phyloP scores from a whole-genome alignment of 1,140 invertebrate species.

The Trachymyrmex septentrionalis region DNA sequence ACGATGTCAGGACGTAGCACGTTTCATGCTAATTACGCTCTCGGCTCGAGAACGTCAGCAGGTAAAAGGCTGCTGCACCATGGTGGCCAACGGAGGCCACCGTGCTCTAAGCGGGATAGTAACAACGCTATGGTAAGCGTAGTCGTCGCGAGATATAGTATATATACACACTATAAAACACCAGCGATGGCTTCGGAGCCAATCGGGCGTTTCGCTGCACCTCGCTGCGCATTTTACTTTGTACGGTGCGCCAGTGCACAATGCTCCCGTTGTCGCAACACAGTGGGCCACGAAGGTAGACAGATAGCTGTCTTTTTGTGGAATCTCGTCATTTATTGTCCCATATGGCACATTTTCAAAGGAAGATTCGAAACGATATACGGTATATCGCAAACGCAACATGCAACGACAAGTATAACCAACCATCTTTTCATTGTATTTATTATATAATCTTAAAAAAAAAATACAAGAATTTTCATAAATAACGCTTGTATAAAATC shows the following conservation, averaged over 20 bases:
- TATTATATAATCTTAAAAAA: neutral
- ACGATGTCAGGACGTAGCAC: constrained; percentile 27
- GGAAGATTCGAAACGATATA: neutral
- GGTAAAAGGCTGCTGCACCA: constrained; percentile 67
- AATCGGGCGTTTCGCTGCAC: constrained; percentile 79
- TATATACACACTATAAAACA: constrained; percentile 71
- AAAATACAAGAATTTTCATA: neutral
- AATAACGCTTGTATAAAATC: constrained; percentile 6
- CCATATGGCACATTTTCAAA: neutral
- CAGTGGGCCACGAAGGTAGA: neutral
- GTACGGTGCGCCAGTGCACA: constrained; percentile 70
- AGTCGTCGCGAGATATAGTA: constrained; percentile 58
- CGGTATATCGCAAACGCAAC: neutral
- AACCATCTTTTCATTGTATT: neutral
- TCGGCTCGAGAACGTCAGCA: constrained; percentile 23
- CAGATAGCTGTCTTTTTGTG: neutral
- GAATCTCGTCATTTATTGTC: constrained; percentile 9
- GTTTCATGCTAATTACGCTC: constrained; percentile 58
- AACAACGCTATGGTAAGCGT: constrained; percentile 21
- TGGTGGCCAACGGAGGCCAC: constrained; percentile 14
- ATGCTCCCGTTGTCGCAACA: constrained; percentile 60
- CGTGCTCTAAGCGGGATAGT: constrained; percentile 26
- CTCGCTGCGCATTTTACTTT: constrained; percentile 81
- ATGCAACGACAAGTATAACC: neutral
- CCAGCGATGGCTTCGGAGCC: constrained; percentile 71